Conservation (phyloP, 2,888 invertebrate species). For the Meiosimyza platycephala region DNA sequence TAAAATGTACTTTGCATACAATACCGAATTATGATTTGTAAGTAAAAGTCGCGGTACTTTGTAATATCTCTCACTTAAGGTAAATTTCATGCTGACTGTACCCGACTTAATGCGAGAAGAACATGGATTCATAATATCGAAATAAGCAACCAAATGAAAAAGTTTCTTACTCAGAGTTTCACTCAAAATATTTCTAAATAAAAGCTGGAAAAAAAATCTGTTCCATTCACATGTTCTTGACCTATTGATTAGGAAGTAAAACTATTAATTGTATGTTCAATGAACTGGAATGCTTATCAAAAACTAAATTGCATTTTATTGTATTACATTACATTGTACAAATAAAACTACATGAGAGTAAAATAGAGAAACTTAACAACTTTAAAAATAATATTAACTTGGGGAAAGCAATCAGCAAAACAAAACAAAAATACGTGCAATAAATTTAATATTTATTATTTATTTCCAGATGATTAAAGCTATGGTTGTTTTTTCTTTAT, state of each 20-base stretch:
- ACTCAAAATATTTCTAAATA: too few relatives aligned
- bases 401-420: slow-evolving; percentile 1
- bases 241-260: slow-evolving; percentile 35
- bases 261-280: slow-evolving; percentile 7
- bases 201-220: neutral
- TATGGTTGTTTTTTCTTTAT: neutral
- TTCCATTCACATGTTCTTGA: slow-evolving; percentile 37
- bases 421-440: neutral
- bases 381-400: too few relatives aligned
- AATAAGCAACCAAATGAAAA: too few relatives aligned
- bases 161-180: too few relatives aligned
- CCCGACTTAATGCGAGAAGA: too few relatives aligned
- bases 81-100: too few relatives aligned
- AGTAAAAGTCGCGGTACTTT: too few relatives aligned
- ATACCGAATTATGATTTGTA: too few relatives aligned
- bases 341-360: neutral
- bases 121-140: too few relatives aligned
- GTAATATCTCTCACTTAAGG: too few relatives aligned
- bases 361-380: too few relatives aligned
- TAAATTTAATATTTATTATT: neutral
- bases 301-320: neutral
- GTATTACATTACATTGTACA: neutral
- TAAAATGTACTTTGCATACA: too few relatives aligned
- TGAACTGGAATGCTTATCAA: slow-evolving; percentile 23
- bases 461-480: neutral